These are phyloP conservation scores for Nothobranchius furzeri DNA, from an alignment of 2,113 vertebrate genomes.

Conservation along the genomic window DNA sequence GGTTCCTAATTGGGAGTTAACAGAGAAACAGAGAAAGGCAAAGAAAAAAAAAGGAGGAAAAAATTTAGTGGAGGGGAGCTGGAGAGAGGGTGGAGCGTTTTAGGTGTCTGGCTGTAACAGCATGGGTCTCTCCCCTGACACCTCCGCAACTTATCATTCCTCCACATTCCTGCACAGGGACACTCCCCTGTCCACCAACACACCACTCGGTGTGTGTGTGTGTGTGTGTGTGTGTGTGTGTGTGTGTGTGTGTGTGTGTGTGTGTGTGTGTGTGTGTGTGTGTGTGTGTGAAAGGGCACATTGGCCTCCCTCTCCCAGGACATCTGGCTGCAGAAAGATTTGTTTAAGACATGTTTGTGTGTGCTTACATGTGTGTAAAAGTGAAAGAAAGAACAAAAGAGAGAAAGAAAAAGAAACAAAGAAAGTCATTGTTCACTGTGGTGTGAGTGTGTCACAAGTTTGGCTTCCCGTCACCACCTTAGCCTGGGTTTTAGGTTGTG, in stretches of 20 bases:
- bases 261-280: slow-evolving; percentile 45
- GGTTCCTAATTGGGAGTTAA: neutral
- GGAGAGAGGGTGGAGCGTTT: slow-evolving; percentile 64
- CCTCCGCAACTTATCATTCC: slow-evolving; percentile 74
- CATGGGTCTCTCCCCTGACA: slow-evolving; percentile 72
- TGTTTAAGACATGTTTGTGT: slow-evolving; percentile 60
- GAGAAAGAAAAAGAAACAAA: neutral
- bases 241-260: slow-evolving; percentile 57
- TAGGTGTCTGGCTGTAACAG: slow-evolving; percentile 75
- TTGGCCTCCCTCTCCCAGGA: slow-evolving; percentile 70
- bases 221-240: slow-evolving; percentile 52
- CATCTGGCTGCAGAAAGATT: slow-evolving; percentile 67
- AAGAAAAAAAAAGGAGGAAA: neutral
- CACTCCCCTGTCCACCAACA: slow-evolving; percentile 74
- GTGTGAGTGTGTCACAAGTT: slow-evolving; percentile 43
- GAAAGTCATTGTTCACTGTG: neutral
- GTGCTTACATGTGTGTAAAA: slow-evolving; percentile 28
- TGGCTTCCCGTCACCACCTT: slow-evolving; percentile 55
- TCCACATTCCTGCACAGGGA: slow-evolving; percentile 74
- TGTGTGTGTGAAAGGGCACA: slow-evolving; percentile 65
- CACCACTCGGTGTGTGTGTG: slow-evolving; percentile 31
- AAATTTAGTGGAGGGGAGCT: slow-evolving; percentile 29
- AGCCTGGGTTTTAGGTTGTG: slow-evolving; percentile 49
- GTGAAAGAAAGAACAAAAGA: slow-evolving; percentile 1
- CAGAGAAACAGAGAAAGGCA: slow-evolving; percentile 8